phyloP scores from a whole-genome alignment of 2,797 vertebrate species.

The Pelodytes ibericus region DNA sequence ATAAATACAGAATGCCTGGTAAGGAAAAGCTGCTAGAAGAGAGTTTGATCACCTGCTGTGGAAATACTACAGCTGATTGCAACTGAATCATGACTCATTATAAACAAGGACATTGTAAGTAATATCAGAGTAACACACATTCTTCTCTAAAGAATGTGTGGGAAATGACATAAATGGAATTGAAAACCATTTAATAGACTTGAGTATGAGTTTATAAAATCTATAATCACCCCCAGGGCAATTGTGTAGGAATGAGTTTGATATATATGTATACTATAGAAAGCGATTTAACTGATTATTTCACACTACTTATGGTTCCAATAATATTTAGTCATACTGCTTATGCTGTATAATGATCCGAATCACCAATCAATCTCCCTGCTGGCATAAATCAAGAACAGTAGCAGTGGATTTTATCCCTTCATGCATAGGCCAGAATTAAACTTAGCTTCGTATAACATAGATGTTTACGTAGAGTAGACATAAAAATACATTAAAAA shows the following conservation, averaged over 20 bases:
- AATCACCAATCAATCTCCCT: constrained; percentile 41
- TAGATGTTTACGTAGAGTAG: too few relatives aligned
- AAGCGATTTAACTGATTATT: constrained; percentile 37
- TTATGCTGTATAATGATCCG: constrained; percentile 32
- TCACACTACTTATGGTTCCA: constrained; percentile 16
- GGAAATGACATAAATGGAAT: constrained; percentile 36
- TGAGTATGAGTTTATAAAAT: constrained; percentile 40
- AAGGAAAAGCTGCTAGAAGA: constrained; percentile 28
- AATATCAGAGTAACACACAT: constrained; percentile 49
- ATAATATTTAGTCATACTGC: constrained; percentile 34
- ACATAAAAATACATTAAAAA: too few relatives aligned
- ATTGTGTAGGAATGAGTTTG: constrained; percentile 32
- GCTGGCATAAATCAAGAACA: constrained; percentile 24
- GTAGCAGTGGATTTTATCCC: not conserved
- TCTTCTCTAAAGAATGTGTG: constrained; percentile 32
- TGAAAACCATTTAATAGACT: constrained; percentile 40
- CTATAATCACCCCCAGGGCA: constrained; percentile 43
- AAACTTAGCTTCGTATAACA: too few relatives aligned
- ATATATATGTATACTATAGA: constrained; percentile 41
- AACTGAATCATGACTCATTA: constrained; percentile 48
- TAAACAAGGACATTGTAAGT: constrained; percentile 52
- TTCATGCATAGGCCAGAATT: not conserved
- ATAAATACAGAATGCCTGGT: constrained; percentile 38
- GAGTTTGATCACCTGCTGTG: constrained; percentile 49
- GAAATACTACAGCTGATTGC: constrained; percentile 54